A percentile compares a stretch with the other conserved stretches of the same genome.
Conservation (phyloP, 2,888 invertebrate genomes). For the Melinopterus prodromus region DNA sequence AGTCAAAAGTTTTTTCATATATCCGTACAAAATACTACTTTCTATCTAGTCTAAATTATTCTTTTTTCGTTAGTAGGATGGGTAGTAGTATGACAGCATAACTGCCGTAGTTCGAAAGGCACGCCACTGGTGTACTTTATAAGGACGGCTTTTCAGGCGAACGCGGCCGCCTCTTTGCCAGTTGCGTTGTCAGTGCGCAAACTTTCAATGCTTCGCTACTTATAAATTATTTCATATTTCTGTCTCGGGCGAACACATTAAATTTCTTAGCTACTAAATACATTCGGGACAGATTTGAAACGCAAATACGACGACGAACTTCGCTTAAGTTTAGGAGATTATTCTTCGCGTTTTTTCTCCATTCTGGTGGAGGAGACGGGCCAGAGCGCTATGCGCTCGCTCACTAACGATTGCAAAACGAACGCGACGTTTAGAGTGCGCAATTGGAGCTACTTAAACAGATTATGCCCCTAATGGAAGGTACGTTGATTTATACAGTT, state of each 20-base stretch:
- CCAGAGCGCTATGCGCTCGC: not conserved
- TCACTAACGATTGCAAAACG: not conserved
- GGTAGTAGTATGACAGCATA: too few relatives aligned
- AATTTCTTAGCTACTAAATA: slow-evolving; percentile 20
- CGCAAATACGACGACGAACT: slow-evolving; percentile 14
- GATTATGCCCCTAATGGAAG: not conserved
- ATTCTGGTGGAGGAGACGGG: not conserved
- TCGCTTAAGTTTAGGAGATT: not conserved
- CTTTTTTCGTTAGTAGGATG: too few relatives aligned
- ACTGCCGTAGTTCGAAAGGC: too few relatives aligned
- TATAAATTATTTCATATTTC: slow-evolving; percentile 25
- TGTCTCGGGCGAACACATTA: slow-evolving; percentile 12
- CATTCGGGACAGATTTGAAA: slow-evolving; percentile 14
- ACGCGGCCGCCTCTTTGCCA: too few relatives aligned
- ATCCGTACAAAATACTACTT: too few relatives aligned
- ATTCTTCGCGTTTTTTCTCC: not conserved
- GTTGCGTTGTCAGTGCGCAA: too few relatives aligned
- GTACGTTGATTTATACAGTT: not conserved
- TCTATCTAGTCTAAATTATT: too few relatives aligned
- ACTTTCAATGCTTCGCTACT: slow-evolving; percentile 8
- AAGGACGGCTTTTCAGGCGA: too few relatives aligned
- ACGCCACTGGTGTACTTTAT: too few relatives aligned
- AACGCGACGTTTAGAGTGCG: not conserved
- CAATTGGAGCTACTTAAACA: slow-evolving; percentile 4
- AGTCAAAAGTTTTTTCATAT: too few relatives aligned